Conservation (phyloP, 2,113 vertebrate genomes). For the Psammodynastes pulverulentus region DNA sequence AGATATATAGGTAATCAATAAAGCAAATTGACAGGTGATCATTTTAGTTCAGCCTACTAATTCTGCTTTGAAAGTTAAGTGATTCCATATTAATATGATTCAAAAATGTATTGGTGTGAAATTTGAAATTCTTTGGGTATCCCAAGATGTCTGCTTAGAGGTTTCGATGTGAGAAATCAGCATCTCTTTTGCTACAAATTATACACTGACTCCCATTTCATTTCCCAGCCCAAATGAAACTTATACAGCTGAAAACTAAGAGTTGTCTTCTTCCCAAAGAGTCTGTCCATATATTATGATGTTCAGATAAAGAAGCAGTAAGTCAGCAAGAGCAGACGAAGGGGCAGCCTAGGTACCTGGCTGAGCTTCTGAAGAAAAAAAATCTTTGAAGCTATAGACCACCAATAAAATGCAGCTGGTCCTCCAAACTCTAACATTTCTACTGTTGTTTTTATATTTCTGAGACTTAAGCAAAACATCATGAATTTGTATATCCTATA, state of each 20-base stretch:
- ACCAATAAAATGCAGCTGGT: conserved; percentile 76
- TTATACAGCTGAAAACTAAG: background rate
- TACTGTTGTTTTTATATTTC: conserved; percentile 24
- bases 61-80: background rate
- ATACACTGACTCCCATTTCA: background rate
- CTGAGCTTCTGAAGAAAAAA: conserved; percentile 64
- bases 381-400: conserved; percentile 74
- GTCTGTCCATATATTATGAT: background rate
- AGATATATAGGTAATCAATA: background rate
- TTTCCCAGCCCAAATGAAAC: background rate
- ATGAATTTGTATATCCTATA: background rate
- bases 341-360: conserved; percentile 60
- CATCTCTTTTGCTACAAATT: background rate
- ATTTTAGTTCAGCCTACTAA: background rate
- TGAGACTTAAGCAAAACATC: conserved; percentile 37
- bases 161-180: background rate
- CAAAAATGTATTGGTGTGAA: background rate
- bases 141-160: background rate
- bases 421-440: conserved; percentile 54
- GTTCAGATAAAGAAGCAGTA: conserved; percentile 62
- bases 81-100: background rate
- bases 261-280: background rate
- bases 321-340: conserved; percentile 54
- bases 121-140: background rate
- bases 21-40: background rate